Base-by-base conservation (phyloP, 2,113 vertebrate genomes). In the Carassius carassius region DNA sequence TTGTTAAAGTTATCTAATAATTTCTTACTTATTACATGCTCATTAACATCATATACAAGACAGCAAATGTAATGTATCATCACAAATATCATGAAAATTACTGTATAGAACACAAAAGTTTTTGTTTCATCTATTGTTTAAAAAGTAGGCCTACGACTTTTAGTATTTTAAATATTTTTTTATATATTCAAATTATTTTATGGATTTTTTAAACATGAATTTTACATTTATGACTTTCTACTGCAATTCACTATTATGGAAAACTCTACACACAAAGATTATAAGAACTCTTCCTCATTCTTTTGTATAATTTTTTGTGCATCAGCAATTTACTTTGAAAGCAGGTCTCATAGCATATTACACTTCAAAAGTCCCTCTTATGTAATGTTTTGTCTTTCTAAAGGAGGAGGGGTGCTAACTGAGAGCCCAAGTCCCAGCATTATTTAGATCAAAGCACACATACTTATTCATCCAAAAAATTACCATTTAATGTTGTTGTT, bases 321-420 rank as follows among this genome's bases (percentile, higher is more conserved):
- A 63, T 62, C n/a, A 79, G 35, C 9, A 5, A 6, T 25, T 81
- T 19, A 17, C 21, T 63, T 11, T 14, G 4, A 81, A 81, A 51
- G 41, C 62, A 49, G 67, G 51, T 82, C 29, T 82, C 60, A 51
- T 35, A 63, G 14, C 56, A 79, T n/a, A 44, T 49, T 70, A 19
- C 44, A 41, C 80, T 56, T 58, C 41, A 82, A 70, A 81, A 7
- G 47, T 81, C 17, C 44, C 49, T 72, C 19, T 82, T 82, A 72
- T 82, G 49, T 82, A 72, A 72, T 35, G 5, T 56, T 4, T 82
- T 72, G 23, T 25, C 49, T 72, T 23, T 37, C 65, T 23, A 56
- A 72, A 56, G 44, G 44, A 25, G 17, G 62, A 49, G 25, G 60
- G 44, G 3, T 23, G 7, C 21, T 11, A 44, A 29, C 29, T 29